These are phyloP conservation scores for Anhinga rufa DNA, from an alignment of 2,113 vertebrate species.

Conservation along the genomic window DNA sequence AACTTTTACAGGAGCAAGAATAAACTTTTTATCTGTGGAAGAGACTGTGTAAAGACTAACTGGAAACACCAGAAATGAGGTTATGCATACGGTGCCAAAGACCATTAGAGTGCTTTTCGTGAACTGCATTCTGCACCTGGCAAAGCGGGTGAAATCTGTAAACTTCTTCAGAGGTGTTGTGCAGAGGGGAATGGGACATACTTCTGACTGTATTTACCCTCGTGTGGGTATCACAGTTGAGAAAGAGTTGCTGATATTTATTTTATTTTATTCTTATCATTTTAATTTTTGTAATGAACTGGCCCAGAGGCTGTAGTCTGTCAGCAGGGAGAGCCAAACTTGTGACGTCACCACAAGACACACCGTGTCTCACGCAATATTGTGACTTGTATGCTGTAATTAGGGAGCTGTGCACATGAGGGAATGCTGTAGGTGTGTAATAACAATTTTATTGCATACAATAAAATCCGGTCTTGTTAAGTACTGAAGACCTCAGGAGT, in stretches of 20 bases:
- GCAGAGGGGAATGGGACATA: not conserved
- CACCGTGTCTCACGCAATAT: accelerated
- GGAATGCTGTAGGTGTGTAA: not conserved
- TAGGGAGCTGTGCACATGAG: not conserved
- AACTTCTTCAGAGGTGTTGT: not conserved
- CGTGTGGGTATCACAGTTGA: not conserved
- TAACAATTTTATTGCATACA: not conserved
- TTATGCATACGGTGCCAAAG: not conserved
- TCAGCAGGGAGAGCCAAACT: not conserved
- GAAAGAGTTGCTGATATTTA: not conserved
- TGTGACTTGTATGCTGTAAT: not conserved
- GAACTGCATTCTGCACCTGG: not conserved
- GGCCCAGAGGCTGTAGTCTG: not conserved
- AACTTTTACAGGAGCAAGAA: not conserved
- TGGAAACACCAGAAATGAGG: not conserved
- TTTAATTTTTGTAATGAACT: not conserved
- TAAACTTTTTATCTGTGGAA: not conserved
- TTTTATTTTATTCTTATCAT: not conserved
- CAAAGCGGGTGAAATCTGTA: not conserved
- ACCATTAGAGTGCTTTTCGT: not conserved
- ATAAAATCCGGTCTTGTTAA: not conserved
- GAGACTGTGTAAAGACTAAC: not conserved
- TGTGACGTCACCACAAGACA: not conserved
- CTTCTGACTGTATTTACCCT: not conserved
- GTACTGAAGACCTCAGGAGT: not conserved